Percentiles rank a stretch among this genome's conserved stretches.
Evolutionary conservation across 2,797 vertebrate genomes (phyloP).

Genomic region (Pantherophis alleghaniensis): DNA sequence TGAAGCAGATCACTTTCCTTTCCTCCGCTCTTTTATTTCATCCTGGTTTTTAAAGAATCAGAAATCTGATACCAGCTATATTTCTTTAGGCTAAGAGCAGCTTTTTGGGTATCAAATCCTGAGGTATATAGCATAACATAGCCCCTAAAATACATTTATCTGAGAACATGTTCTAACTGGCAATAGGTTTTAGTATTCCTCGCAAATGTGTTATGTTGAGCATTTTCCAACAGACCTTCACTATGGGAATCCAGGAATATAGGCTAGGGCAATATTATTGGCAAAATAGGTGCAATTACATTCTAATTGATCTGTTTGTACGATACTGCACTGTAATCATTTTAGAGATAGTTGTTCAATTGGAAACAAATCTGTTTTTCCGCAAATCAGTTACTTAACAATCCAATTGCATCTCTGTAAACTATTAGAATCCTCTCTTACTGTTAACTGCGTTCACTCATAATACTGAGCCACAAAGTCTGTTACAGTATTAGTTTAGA

Average conservation of each 20-base stretch:
- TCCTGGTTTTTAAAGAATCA: neutral
- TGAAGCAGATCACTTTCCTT: neutral
- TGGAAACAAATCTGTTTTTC: neutral
- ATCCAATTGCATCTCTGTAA: neutral
- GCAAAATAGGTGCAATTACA: neutral
- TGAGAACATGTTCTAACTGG: neutral
- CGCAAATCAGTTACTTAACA: neutral
- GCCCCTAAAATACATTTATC: neutral
- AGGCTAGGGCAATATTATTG: neutral
- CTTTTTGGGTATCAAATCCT: neutral
- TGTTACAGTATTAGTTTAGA: neutral
- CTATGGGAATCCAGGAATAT: neutral
- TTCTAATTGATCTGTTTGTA: neutral
- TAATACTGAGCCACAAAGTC: neutral
- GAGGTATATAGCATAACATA: neutral
- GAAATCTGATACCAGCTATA: neutral
- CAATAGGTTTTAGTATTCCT: neutral
- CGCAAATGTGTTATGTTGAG: neutral
- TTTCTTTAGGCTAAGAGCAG: neutral
- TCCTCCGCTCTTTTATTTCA: neutral
- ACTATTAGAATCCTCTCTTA: neutral
- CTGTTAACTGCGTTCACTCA: neutral
- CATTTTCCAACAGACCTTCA: neutral
- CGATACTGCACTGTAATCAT: neutral
- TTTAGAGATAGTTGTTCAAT: neutral